These are phyloP conservation scores for Melanotus villosus DNA, from an alignment of 2,888 invertebrate species.

Conservation along the genomic window DNA sequence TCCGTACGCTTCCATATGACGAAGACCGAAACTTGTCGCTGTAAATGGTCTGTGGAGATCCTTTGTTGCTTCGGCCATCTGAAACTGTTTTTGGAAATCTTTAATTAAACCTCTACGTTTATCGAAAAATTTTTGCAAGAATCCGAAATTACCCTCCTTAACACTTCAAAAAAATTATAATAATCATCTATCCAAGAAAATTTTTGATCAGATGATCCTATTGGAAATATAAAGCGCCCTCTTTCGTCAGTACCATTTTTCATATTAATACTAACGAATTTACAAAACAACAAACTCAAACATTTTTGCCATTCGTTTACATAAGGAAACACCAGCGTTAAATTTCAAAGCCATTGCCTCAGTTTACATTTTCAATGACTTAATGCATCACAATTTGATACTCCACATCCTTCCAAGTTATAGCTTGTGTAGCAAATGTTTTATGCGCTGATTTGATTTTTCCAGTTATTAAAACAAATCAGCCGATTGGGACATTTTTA, in stretches of 20 bases:
- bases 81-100: constrained; percentile 59
- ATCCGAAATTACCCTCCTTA: too few species aligned
- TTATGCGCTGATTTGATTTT: neutral
- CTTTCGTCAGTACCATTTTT: too few species aligned
- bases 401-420: constrained; percentile 39
- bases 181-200: too few species aligned
- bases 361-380: constrained; percentile 57
- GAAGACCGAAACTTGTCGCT: constrained; percentile 71
- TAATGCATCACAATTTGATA: constrained; percentile 44
- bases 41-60: constrained; percentile 78
- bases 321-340: too few species aligned
- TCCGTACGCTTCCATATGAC: constrained; percentile 73
- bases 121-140: too few species aligned
- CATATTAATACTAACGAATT: too few species aligned
- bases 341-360: constrained; percentile 58
- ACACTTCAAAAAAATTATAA: too few species aligned
- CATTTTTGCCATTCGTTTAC: too few species aligned
- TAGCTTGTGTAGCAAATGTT: neutral
- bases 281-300: too few species aligned
- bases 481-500: neutral
- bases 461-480: neutral
- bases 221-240: too few species aligned
- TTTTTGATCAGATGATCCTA: too few species aligned
- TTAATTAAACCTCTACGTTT: too few species aligned
- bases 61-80: constrained; percentile 72